Evolutionary conservation across 2,888 invertebrate genomes (phyloP), one percentile per base, ranked within the genome.

Genomic region (Dryocosmus kuriphilus): DNA sequence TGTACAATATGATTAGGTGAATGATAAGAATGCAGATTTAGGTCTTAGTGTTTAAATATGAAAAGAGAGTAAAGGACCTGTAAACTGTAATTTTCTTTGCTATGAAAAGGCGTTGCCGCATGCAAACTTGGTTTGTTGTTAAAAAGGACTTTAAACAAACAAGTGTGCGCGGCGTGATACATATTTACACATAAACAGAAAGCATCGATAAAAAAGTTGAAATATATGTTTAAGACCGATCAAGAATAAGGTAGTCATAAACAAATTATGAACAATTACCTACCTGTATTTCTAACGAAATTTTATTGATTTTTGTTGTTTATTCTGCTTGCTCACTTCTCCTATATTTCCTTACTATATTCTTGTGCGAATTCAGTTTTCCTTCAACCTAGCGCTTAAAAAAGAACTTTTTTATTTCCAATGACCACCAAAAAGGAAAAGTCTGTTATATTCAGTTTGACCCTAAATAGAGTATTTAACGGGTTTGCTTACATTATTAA

Each of bases 1-100:
- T 91, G 91, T 91, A 91, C 90, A 91, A 91, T 91, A 91, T 88
- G 89, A 88, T 87, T 91, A 91, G 90, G 86, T 90, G 90, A 90
- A 90, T 89, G 89, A 90, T 89, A 88, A 89, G 90, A 89, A 89
- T 90, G 91, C 90, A 91, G 91, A 91, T 91, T 91, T 91, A 91
- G 91, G 82, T 88, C 83, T 87, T 91, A 91, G 89, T 85, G 85
- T 87, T 83, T 90, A 90, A 91, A 88, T 88, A 84, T 85, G 85
- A 80, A 79, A 81, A 79, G 76, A 80, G 79, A 80, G 77, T 51
- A 74, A 76, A 74, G 71, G 22, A 71, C 30, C 78, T 87, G 87
- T 87, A 85, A 88, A 88, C 86, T 87, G 84, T 84, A 87, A 80
- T 86, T 85, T 90, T 89, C 88, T 89, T 90, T 89, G 89, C 88